These are phyloP conservation scores for Cyprinodon variegatus DNA, from an alignment of 2,113 vertebrate species.

Conservation along the genomic window DNA sequence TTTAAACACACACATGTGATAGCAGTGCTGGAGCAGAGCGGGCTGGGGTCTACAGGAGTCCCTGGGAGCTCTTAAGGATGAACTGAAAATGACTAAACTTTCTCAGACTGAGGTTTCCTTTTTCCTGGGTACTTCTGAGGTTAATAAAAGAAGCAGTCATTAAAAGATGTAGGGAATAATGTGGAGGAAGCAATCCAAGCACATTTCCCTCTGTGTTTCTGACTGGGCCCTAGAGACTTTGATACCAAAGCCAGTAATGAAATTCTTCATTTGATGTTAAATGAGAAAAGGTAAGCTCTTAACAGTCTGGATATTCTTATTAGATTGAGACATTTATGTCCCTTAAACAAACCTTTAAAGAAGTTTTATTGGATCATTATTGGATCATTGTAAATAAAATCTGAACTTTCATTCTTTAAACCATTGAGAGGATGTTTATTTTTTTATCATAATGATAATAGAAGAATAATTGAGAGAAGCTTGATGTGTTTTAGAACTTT, in stretches of 20 bases:
- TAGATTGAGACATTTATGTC: background rate
- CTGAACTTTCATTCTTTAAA: too few relatives aligned
- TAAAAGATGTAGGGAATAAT: background rate
- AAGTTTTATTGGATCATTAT: too few relatives aligned
- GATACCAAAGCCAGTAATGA: background rate
- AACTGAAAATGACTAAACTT: background rate
- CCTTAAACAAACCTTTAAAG: background rate
- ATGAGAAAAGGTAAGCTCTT: background rate
- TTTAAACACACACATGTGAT: conserved; percentile 95
- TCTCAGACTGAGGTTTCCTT: background rate
- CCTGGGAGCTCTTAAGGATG: conserved; percentile 10
- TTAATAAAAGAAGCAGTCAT: background rate
- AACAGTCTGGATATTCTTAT: background rate
- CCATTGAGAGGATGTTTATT: too few relatives aligned
- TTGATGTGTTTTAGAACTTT: too few relatives aligned
- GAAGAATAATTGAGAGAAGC: too few relatives aligned
- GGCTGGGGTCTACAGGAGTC: conserved; percentile 71
- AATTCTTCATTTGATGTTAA: background rate
- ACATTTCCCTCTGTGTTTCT: background rate
- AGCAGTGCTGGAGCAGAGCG: conserved; percentile 89
- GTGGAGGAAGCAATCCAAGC: background rate
- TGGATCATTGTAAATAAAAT: too few relatives aligned
- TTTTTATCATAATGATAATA: too few relatives aligned
- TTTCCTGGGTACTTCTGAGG: background rate
- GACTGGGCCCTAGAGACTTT: conserved; percentile 2